Percentiles rank a stretch among this genome's conserved stretches.
Conservation (phyloP, 2,888 invertebrate species). For the Spodoptera exigua region DNA sequence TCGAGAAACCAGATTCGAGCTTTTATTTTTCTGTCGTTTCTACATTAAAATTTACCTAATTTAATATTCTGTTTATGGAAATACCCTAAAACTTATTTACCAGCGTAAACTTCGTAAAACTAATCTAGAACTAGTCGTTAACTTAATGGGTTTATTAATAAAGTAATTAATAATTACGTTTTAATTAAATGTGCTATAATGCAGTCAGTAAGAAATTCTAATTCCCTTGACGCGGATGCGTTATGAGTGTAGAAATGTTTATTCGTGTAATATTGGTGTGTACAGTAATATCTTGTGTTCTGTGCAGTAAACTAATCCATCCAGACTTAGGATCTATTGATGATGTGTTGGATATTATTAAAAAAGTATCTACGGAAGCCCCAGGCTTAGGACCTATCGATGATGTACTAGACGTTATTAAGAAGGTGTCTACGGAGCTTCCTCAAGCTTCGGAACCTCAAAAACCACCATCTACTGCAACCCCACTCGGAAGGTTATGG, state of each 20-base stretch:
- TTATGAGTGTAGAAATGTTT: slow-evolving; percentile 23
- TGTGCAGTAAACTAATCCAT: slow-evolving; percentile 17
- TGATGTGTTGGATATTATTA: slow-evolving; percentile 42
- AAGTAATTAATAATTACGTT: slow-evolving; percentile 23
- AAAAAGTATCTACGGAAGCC: slow-evolving; percentile 7
- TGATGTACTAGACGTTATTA: slow-evolving; percentile 43
- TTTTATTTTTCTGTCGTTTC: too few species aligned
- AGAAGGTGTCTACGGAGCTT: slow-evolving; percentile 8
- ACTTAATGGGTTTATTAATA: slow-evolving; percentile 13
- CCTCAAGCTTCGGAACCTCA: neutral
- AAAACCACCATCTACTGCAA: neutral
- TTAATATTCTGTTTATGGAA: slow-evolving; percentile 12
- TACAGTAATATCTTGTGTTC: slow-evolving; percentile 11
- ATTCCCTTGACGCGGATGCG: slow-evolving; percentile 13
- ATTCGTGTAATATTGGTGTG: slow-evolving; percentile 12
- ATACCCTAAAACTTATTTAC: slow-evolving; percentile 13
- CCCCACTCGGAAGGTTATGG: neutral
- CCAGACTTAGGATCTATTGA: slow-evolving; percentile 41
- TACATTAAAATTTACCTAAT: too few species aligned
- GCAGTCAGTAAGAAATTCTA: slow-evolving; percentile 21
- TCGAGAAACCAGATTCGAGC: too few species aligned
- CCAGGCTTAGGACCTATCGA: slow-evolving; percentile 40
- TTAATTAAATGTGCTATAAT: neutral
- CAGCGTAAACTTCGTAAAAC: neutral
- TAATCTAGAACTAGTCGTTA: neutral